Percentiles rank a stretch among this genome's conserved stretches.
phyloP scores from a whole-genome alignment of 2,797 vertebrate genomes.

The Parambassis ranga region DNA sequence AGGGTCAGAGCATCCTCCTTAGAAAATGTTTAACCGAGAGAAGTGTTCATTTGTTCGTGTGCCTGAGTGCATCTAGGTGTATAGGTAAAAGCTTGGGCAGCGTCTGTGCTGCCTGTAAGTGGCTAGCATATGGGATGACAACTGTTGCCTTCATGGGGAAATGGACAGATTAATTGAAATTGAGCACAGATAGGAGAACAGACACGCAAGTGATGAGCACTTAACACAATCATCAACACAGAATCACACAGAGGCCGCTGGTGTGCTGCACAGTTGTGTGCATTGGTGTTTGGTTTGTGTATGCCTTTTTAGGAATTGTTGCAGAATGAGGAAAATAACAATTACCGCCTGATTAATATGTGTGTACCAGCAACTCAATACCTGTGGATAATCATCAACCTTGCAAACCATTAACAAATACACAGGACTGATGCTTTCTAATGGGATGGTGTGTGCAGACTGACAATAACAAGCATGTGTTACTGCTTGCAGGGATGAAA shows the following conservation, averaged over 20 bases:
- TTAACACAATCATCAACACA: constrained; percentile 49
- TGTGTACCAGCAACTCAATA: constrained; percentile 14
- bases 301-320: background rate
- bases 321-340: constrained; percentile 50
- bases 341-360: constrained; percentile 52
- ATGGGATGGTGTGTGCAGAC: constrained; percentile 33
- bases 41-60: constrained; percentile 1
- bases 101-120: constrained; percentile 50
- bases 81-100: constrained; percentile 36
- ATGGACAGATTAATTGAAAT: constrained; percentile 67
- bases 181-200: constrained; percentile 55
- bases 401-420: constrained; percentile 48
- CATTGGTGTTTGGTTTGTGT: background rate
- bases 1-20: background rate
- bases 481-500: constrained; percentile 14
- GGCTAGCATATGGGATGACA: constrained; percentile 65
- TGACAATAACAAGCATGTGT: constrained; percentile 31
- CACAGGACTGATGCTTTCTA: constrained; percentile 26
- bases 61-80: background rate
- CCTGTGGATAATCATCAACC: constrained; percentile 55
- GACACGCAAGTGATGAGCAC: constrained; percentile 49
- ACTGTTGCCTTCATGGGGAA: constrained; percentile 70
- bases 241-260: constrained; percentile 3
- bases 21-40: background rate
- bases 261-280: background rate